These are phyloP conservation scores for Clarias gariepinus DNA, from an alignment of 2,113 vertebrate species.

Conservation along the genomic window DNA sequence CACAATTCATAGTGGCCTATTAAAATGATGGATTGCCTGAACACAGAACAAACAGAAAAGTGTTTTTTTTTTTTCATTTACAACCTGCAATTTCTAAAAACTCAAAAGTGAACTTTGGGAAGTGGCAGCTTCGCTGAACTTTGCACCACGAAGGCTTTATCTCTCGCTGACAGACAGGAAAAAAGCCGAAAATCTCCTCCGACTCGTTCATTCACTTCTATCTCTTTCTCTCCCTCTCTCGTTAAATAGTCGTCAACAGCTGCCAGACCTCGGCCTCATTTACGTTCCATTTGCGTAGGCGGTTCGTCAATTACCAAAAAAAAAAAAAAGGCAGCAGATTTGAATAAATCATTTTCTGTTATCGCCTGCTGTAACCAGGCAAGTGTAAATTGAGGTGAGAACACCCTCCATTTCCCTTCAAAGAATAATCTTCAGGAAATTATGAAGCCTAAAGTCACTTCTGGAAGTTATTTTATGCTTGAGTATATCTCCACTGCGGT, in stretches of 20 bases:
- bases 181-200: constrained; percentile 62
- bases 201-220: constrained; percentile 49
- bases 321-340: constrained; percentile 69
- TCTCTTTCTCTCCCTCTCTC: constrained; percentile 58
- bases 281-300: constrained; percentile 73
- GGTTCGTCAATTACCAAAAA: constrained; percentile 72
- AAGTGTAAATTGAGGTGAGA: constrained; percentile 64
- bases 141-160: constrained; percentile 73
- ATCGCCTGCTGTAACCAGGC: constrained; percentile 72
- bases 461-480: constrained; percentile 48
- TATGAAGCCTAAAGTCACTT: constrained; percentile 44
- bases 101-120: constrained; percentile 62
- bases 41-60: constrained; percentile 6
- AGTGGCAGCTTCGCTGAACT: constrained; percentile 72
- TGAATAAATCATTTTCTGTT: constrained; percentile 76
- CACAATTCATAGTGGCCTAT: neutral
- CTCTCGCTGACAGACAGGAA: constrained; percentile 70
- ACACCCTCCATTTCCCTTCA: constrained; percentile 61
- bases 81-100: constrained; percentile 49
- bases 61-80: constrained; percentile 37
- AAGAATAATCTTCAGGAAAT: constrained; percentile 46
- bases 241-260: constrained; percentile 69
- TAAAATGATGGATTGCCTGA: constrained; percentile 25
- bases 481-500: constrained; percentile 43
- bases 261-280: constrained; percentile 62